Base-by-base conservation (phyloP, 2,888 invertebrate species). In the Yponomeuta cagnagella region DNA sequence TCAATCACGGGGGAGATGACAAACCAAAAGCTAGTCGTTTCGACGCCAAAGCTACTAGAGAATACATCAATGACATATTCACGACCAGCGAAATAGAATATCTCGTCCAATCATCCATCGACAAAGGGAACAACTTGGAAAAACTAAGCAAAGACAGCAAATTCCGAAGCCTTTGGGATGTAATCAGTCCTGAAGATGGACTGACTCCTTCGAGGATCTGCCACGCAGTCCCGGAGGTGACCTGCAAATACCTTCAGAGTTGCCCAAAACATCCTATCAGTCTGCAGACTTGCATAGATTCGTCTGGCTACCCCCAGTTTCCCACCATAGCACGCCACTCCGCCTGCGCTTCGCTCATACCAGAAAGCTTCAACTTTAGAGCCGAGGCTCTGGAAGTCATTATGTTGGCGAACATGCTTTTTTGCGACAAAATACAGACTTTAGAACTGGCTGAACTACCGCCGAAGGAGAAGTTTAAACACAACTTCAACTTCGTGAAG, bases 391-490 rank as follows among this genome's bases (percentile, higher is more conserved):
- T 67, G 31, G 67, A 67, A 43, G 67, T 67, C 12, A 15, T 67
- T n/a, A 67, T 67, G n/a, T n/a, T 67, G 67, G n/a, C 43, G 15
- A 67, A 43, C 67, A 67, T 67, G 43, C 15, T 67, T 12, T 67
- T 67, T 43, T 67, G 37, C 5, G 67, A 67, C n/a, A 37, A n/a
- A 9, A 67, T 67, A 12, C 67, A 67, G 43, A 67, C 12, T 6
- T 5, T n/a, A n/a, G 67, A 67, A 33, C 2, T 37, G 48, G n/a
- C n/a, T 43, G n/a, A 10, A 2, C 15, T 67, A 43, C 6, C 48
- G 43, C 15, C 23, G 4, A 5, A 2, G 12, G 43, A 43, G 0
- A 67, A 67, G n/a, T 67, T 67, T 43, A 9, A 43, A n/a, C 6
- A 67, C 43, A 43, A 10, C 5, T 67, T 67, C 43, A 6, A 4